Percentiles rank a stretch among this genome's conserved stretches.
Evolutionary conservation across 2,113 vertebrate species (phyloP).

Genomic region (Sterna hirundo): DNA sequence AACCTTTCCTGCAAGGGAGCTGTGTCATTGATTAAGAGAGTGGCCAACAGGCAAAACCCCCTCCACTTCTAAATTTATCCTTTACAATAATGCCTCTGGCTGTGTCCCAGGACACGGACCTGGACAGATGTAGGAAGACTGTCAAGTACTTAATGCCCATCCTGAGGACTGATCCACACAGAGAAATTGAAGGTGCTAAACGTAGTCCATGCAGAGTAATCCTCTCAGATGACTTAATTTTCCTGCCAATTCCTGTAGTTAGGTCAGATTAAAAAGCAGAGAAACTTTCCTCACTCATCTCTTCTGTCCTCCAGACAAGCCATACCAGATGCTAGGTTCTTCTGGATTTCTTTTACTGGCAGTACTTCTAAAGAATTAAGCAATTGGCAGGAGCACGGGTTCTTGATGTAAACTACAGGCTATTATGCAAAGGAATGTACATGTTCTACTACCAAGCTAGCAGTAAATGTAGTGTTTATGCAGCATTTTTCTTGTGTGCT

Average conservation of each 20-base stretch:
- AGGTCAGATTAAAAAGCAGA: not conserved
- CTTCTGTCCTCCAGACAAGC: not conserved
- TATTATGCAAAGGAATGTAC: not conserved
- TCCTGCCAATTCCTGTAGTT: not conserved
- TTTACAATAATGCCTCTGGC: not conserved
- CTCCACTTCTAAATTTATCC: not conserved
- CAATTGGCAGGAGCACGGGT: not conserved
- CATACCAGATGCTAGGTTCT: not conserved
- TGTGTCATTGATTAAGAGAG: not conserved
- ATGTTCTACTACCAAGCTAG: not conserved
- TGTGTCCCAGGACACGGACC: not conserved
- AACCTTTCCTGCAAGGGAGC: not conserved
- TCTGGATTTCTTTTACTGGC: not conserved
- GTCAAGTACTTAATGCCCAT: not conserved
- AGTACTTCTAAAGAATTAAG: not conserved
- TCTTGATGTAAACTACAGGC: not conserved
- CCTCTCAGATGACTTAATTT: not conserved
- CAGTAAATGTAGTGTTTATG: not conserved
- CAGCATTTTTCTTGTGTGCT: not conserved
- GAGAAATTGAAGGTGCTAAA: not conserved
- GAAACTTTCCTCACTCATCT: not conserved
- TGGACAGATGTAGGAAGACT: not conserved
- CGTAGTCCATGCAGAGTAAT: not conserved
- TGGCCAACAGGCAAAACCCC: not conserved
- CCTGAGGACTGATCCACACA: not conserved